Evolutionary conservation across 2,113 vertebrate genomes (phyloP).

Genomic region (Eublepharis macularius): DNA sequence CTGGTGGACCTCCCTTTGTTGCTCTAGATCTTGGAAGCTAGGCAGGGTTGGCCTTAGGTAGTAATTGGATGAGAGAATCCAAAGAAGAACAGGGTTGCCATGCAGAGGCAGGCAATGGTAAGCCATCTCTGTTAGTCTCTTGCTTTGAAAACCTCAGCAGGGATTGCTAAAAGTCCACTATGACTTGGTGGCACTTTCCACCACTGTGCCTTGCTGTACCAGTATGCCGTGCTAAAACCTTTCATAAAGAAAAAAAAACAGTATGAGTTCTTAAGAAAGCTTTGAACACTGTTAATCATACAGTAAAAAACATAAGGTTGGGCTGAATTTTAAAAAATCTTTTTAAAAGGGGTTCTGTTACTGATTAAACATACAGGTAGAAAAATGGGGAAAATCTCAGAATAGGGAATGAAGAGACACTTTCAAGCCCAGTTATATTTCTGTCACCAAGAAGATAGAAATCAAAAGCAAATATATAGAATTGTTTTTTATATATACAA

Average conservation of each 20-base stretch:
- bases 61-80: too few relatives aligned
- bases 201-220: neutral
- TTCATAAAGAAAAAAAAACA: slow-evolving; percentile 8
- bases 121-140: too few relatives aligned
- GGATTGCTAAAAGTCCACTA: too few relatives aligned
- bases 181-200: too few relatives aligned
- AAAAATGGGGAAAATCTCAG: neutral
- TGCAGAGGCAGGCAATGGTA: too few relatives aligned
- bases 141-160: too few relatives aligned
- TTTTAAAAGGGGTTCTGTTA: neutral
- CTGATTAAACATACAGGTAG: neutral
- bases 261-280: neutral
- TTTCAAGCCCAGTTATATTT: neutral
- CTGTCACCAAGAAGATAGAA: neutral
- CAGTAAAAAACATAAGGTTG: slow-evolving; percentile 14
- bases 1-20: too few relatives aligned
- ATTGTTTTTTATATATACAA: neutral
- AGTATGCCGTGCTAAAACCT: neutral
- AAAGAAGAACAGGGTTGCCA: too few relatives aligned
- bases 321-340: slow-evolving; percentile 32
- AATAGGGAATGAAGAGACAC: neutral
- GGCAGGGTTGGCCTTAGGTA: too few relatives aligned
- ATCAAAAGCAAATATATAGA: neutral
- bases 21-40: too few relatives aligned
- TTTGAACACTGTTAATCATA: slow-evolving; percentile 20